Conservation (phyloP, 1,140 invertebrate species). For the Colletes gigas region DNA sequence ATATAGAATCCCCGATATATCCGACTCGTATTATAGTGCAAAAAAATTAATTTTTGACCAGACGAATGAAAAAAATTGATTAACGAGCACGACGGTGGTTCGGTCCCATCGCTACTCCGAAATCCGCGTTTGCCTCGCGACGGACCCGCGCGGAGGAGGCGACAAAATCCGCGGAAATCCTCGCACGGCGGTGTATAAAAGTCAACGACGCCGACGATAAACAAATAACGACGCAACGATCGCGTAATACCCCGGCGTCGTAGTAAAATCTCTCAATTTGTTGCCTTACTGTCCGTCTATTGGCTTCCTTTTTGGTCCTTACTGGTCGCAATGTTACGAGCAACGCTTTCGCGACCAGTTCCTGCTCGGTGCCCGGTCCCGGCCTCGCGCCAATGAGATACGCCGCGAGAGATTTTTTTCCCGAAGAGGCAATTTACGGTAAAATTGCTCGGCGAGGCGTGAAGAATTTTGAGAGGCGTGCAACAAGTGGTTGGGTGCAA, state of each 20-base stretch:
- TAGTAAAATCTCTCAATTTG: conserved; percentile 59
- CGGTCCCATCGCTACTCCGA: no score
- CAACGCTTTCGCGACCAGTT: conserved; percentile 8
- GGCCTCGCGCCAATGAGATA: conserved; percentile 66
- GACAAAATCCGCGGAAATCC: background rate
- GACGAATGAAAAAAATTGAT: no score
- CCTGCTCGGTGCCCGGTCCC: conserved; percentile 22
- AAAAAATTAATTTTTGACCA: no score
- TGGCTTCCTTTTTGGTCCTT: conserved; percentile 47
- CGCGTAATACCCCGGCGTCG: background rate
- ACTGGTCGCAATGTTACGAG: conserved; percentile 30
- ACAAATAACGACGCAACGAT: conserved; percentile 22
- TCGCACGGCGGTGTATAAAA: background rate
- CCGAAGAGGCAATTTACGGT: conserved; percentile 73
- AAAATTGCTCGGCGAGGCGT: conserved; percentile 75
- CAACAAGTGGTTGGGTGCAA: conserved; percentile 77
- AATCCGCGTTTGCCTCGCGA: no score
- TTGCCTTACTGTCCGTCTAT: conserved; percentile 49
- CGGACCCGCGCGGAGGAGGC: no score
- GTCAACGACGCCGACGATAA: background rate
- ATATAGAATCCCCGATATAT: no score
- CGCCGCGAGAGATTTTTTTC: conserved; percentile 63
- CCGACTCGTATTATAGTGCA: no score
- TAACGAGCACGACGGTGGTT: no score
- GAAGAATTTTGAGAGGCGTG: conserved; percentile 77